Evolutionary conservation across 2,797 vertebrate species (phyloP).

Genomic region (Eremophila alpestris): DNA sequence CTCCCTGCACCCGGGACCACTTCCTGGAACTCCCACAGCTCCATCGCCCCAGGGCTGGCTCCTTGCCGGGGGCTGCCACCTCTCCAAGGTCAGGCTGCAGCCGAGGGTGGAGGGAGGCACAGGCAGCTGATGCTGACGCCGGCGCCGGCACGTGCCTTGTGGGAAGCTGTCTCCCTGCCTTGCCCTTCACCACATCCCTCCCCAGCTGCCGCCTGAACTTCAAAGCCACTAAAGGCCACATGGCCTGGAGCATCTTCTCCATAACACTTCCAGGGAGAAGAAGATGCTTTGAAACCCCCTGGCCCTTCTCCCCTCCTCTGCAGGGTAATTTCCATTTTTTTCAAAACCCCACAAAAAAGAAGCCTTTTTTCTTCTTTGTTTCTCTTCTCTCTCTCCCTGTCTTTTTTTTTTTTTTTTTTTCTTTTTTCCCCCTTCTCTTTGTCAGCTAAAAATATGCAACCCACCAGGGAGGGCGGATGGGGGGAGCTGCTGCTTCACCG

Average conservation of each 20-base stretch:
- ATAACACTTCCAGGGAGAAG: neutral
- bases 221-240: constrained; percentile 30
- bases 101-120: accelerated
- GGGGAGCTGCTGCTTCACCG: neutral
- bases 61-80: neutral
- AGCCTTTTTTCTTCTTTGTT: constrained; percentile 35
- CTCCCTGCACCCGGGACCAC: neutral
- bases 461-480: neutral
- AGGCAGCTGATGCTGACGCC: neutral
- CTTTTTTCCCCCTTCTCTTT: neutral
- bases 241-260: constrained; percentile 35
- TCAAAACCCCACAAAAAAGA: constrained; percentile 37
- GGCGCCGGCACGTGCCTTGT: neutral
- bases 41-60: neutral
- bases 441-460: constrained; percentile 43
- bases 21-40: neutral
- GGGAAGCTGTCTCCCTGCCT: constrained; percentile 1
- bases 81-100: neutral
- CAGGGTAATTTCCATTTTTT: constrained; percentile 62
- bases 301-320: constrained; percentile 6
- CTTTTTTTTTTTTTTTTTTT: no score
- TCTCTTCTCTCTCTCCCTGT: neutral
- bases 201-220: neutral
- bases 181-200: constrained; percentile 8
- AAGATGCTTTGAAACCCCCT: constrained; percentile 43